Evolutionary conservation across 2,888 invertebrate species (phyloP).

Genomic region (Plagodis pulveraria): DNA sequence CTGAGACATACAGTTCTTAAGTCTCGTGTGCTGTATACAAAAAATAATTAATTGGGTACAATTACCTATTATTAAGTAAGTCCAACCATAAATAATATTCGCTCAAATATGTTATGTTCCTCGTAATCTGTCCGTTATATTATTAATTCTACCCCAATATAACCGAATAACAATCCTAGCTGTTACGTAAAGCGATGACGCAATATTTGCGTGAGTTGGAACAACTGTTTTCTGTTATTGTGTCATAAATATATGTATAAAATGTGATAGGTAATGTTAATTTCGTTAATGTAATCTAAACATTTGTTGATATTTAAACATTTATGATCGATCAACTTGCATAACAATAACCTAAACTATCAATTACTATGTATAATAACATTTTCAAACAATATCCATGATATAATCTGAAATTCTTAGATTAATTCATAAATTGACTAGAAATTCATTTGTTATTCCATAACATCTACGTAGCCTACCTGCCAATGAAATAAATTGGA

Average conservation of each 20-base stretch:
- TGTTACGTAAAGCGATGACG: conserved; percentile 31
- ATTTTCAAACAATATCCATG: too few relatives aligned
- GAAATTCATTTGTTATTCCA: too few relatives aligned
- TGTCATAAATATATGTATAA: conserved; percentile 29
- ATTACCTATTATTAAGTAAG: conserved; percentile 35
- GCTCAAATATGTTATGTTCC: background rate
- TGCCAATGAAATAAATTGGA: background rate
- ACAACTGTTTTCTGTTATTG: conserved; percentile 29
- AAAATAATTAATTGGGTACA: too few relatives aligned
- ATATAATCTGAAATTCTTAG: too few relatives aligned
- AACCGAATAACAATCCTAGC: conserved; percentile 14
- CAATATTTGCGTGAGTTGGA: conserved; percentile 32
- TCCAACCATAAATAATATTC: conserved; percentile 10
- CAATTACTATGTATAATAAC: too few relatives aligned
- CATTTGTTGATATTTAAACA: too few relatives aligned
- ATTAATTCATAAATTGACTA: too few relatives aligned
- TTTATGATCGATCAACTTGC: too few relatives aligned
- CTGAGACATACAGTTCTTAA: too few relatives aligned
- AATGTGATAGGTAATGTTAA: conserved; percentile 25
- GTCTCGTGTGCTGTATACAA: too few relatives aligned
- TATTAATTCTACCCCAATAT: background rate
- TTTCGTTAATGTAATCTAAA: conserved; percentile 18
- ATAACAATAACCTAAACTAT: too few relatives aligned
- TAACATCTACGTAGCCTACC: background rate
- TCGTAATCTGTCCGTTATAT: background rate